Base-by-base conservation (phyloP, 53 echinoderm and acorn worm genomes). In the Paracentrotus lividus region DNA sequence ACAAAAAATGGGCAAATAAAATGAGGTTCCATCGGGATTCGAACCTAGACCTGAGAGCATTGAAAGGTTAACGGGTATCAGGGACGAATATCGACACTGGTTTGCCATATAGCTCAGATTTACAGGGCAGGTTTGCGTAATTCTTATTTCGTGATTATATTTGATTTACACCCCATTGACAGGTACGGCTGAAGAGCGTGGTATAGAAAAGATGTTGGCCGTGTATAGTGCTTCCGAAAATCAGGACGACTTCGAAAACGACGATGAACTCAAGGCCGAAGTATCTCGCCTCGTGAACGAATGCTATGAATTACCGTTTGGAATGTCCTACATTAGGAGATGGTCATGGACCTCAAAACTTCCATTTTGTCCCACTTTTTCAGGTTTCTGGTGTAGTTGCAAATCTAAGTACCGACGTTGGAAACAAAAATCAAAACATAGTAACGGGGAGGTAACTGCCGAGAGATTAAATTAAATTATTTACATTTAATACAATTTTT, bases 321-420 rank as follows among this genome's bases (percentile, higher is more conserved):
- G 95, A 33, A 97, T 93, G 95, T 67, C 68, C 31, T 68, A 84
- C 72, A 76, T 97, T 20, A 65, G 95, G 7, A 61, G 92, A 6
- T 81, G 86, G 93, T 58, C 34, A 3, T 97, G 97, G 97, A 95
- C 95, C 40, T 64, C 86, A 5, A 94, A 92, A 54, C 21, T 97
- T 4, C 97, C 97, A 0, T 90, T 97, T 92, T 96, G 97, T 65
- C 97, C 97, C 16, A 97, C 97, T 31, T 97, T 95, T 89, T 57
- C 45, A 29, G 97, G 97, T 38, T 96, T 94, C 60, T 44, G 88
- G 21, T 85, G 51, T 31, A 85, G 9, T 13, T 85, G 85, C 16
- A 85, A 29, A 49, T 20, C 51, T 27, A 85, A 85, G 49, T 49
- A 47, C 16, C 47, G 49, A 47, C 51, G 47, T 1, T 85, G 85